Evolutionary conservation across 1,140 invertebrate species (phyloP).

Genomic region (Drosophila mojavensis): DNA sequence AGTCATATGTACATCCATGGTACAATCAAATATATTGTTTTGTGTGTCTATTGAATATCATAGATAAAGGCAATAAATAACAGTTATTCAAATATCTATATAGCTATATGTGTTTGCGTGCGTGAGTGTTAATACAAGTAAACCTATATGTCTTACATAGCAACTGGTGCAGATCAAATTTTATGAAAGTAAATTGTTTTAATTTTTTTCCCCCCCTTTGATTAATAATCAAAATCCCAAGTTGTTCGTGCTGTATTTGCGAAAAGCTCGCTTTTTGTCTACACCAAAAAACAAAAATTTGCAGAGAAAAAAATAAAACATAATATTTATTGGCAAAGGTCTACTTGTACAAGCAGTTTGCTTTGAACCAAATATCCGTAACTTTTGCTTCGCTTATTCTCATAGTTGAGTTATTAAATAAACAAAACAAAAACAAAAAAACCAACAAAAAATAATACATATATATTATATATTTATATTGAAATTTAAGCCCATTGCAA

Average conservation of each 20-base stretch:
- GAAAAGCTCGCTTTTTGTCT: constrained; percentile 9
- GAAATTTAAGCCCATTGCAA: background rate
- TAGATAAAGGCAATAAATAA: background rate
- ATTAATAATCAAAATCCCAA: background rate
- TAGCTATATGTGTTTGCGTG: background rate
- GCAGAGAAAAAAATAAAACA: background rate
- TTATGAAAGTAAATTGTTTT: background rate
- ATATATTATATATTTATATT: background rate
- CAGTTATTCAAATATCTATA: background rate
- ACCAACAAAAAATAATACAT: background rate
- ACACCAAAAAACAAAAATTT: constrained; percentile 1
- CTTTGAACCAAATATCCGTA: too few relatives aligned
- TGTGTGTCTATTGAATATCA: background rate
- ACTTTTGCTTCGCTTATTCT: constrained; percentile 1
- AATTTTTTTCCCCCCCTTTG: background rate
- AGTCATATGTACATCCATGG: background rate
- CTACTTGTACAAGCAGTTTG: constrained; percentile 1
- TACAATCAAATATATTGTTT: background rate
- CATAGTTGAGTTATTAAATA: background rate
- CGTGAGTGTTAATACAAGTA: background rate
- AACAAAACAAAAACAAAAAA: background rate
- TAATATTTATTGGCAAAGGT: constrained; percentile 15
- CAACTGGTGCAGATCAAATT: constrained; percentile 3
- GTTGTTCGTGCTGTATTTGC: background rate
- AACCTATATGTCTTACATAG: background rate